These are phyloP conservation scores for Cecropterus lyciades DNA, from an alignment of 1,140 invertebrate species.

Conservation along the genomic window DNA sequence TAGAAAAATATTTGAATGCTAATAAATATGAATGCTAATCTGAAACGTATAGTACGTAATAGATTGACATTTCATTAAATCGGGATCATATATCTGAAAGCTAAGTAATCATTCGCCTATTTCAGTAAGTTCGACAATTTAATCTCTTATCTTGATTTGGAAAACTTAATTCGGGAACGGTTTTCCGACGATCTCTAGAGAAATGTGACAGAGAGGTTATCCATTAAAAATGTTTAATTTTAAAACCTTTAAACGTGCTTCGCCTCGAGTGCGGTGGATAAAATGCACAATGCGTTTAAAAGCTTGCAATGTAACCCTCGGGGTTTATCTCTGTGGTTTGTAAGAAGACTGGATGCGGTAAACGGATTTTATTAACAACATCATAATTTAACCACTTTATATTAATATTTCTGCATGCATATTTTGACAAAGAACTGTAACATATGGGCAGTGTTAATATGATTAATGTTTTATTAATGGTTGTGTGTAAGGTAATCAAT, in stretches of 20 bases:
- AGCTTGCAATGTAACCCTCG: conserved; percentile 31
- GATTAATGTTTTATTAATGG: too few species aligned
- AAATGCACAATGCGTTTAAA: conserved; percentile 50
- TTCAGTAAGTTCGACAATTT: conserved; percentile 19
- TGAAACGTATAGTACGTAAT: too few species aligned
- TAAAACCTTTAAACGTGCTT: conserved; percentile 42
- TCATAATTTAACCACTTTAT: too few species aligned
- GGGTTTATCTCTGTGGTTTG: conserved; percentile 7
- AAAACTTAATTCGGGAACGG: conserved; percentile 17
- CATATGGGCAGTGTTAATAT: too few species aligned
- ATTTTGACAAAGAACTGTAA: too few species aligned
- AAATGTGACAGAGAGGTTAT: conserved; percentile 11
- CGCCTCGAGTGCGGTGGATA: conserved; percentile 36
- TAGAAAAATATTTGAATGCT: conserved; percentile 3
- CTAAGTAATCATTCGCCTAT: conserved; percentile 14
- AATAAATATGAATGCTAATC: too few species aligned
- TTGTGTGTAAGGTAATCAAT: too few species aligned
- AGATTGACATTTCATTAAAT: conserved; percentile 29
- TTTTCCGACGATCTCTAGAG: conserved; percentile 4
- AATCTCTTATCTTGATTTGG: conserved; percentile 22
- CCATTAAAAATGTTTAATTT: conserved; percentile 45
- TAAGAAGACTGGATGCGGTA: conserved; percentile 7
- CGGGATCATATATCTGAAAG: conserved; percentile 23
- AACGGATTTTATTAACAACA: neutral
- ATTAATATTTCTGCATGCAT: too few species aligned